Evolutionary conservation across 2,888 invertebrate genomes (phyloP), one percentile per base, ranked within the genome.

Genomic region (Cerastis rubricosa): DNA sequence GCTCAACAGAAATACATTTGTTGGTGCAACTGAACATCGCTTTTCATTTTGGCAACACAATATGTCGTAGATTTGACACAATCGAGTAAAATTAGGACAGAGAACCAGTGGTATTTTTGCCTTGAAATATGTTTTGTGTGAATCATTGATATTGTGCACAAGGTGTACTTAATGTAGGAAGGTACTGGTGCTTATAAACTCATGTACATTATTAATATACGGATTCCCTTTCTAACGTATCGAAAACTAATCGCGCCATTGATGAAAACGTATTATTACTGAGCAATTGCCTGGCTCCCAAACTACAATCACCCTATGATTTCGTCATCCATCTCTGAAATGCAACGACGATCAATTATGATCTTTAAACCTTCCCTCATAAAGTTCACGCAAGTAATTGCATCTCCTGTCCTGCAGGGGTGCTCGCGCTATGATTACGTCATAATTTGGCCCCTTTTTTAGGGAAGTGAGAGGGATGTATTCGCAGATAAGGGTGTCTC

Each of bases 391-490:
- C n/a, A 61, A 74, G 73, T 74, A 78, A 80, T 82, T 90, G 90
- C 91, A 90, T 85, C 86, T 73, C 51, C 35, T 76, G 69, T 74
- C 70, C 35, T 78, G 89, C 89, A 92, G 90, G 94, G 94, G 93
- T 93, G 90, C 87, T 87, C 85, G 88, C 86, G 91, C 89, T 92
- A 91, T 92, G 90, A 93, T 94, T 94, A 94, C 95, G 94, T 95
- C 95, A 95, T 94, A 91, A 93, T 92, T 93, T 91, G 92, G 92
- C 92, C 95, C 94, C 93, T 92, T 91, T 90, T 92, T 92, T 86
- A 85, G 85, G 83, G 82, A 90, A 90, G 78, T 79, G 90, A 85
- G 90, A 90, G 51, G 77, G 80, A 72, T 35, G 29, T 72, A 84
- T 57, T 65, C 22, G 67, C 29, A 70, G 79, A 70, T 77, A 54